Evolutionary conservation across 1,140 invertebrate species (phyloP).

Genomic region (Zaprionus tsacasi): DNA sequence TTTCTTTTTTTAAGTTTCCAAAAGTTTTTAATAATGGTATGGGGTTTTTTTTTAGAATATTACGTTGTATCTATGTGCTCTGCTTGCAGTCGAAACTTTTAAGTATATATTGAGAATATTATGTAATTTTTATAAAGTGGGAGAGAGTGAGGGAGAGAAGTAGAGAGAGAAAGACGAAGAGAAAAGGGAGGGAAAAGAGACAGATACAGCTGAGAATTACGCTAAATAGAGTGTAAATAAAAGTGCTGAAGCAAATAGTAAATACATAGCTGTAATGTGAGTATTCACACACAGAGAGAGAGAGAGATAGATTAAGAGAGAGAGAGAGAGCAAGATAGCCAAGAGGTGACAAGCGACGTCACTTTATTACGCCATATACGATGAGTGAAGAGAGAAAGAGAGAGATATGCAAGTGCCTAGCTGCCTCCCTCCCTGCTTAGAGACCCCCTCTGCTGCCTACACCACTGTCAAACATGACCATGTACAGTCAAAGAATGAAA

Average conservation of each 20-base stretch:
- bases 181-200: background rate
- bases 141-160: background rate
- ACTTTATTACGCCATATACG: slow-evolving; percentile 41
- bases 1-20: too few species aligned
- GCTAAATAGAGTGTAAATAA: slow-evolving; percentile 50
- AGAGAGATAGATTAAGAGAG: background rate
- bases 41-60: too few species aligned
- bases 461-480: background rate
- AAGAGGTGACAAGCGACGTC: slow-evolving; percentile 22
- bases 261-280: slow-evolving; percentile 38
- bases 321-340: slow-evolving; percentile 8
- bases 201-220: slow-evolving; percentile 1
- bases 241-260: slow-evolving; percentile 9
- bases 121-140: slow-evolving; percentile 9
- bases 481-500: background rate
- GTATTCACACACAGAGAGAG: slow-evolving; percentile 20
- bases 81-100: background rate
- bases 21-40: too few species aligned
- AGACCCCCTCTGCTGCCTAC: background rate
- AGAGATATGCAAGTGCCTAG: background rate
- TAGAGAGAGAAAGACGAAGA: background rate
- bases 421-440: background rate
- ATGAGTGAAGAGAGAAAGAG: background rate
- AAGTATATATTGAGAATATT: background rate
- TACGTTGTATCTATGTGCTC: too few species aligned